Percentiles rank a stretch among this genome's conserved stretches.
Evolutionary conservation across 1,140 invertebrate genomes (phyloP).

Genomic region (Scaptodrosophila lebanonensis): DNA sequence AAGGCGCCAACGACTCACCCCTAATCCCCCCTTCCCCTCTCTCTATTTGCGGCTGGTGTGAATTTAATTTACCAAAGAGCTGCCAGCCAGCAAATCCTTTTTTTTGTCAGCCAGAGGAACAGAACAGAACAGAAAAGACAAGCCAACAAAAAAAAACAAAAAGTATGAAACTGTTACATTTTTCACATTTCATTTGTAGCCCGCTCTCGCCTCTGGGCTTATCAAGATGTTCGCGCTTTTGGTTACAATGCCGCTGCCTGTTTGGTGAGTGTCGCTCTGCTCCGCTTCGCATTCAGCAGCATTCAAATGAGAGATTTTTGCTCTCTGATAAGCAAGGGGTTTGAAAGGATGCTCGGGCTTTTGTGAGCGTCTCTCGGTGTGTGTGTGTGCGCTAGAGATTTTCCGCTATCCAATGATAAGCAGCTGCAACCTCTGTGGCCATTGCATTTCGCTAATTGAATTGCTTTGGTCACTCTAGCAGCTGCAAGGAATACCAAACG

Average conservation of each 20-base stretch:
- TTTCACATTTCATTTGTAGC: background rate
- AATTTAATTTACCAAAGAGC: constrained; percentile 75
- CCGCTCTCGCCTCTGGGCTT: constrained; percentile 17
- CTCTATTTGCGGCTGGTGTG: constrained; percentile 46
- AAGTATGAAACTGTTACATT: constrained; percentile 43
- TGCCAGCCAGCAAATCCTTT: constrained; percentile 63
- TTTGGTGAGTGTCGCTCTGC: constrained; percentile 14
- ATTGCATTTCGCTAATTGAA: constrained; percentile 65
- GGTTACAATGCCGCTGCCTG: constrained; percentile 19
- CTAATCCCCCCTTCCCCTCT: background rate
- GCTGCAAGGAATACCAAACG: constrained; percentile 23
- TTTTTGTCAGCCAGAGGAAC: background rate
- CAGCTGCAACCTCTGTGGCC: no score
- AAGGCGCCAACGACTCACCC: constrained; percentile 19
- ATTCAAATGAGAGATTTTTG: constrained; percentile 48
- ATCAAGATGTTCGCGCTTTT: constrained; percentile 49
- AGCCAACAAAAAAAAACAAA: no score
- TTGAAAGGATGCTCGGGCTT: no score
- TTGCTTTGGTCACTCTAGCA: constrained; percentile 10
- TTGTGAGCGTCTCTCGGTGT: no score
- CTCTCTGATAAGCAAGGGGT: background rate
- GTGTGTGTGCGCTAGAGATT: no score
- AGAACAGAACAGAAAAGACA: no score
- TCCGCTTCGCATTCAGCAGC: constrained; percentile 15
- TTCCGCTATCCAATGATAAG: constrained; percentile 10